Evolutionary conservation across 2,113 vertebrate species (phyloP), one percentile per base, ranked within the genome.

Genomic region (Mobula hypostoma): DNA sequence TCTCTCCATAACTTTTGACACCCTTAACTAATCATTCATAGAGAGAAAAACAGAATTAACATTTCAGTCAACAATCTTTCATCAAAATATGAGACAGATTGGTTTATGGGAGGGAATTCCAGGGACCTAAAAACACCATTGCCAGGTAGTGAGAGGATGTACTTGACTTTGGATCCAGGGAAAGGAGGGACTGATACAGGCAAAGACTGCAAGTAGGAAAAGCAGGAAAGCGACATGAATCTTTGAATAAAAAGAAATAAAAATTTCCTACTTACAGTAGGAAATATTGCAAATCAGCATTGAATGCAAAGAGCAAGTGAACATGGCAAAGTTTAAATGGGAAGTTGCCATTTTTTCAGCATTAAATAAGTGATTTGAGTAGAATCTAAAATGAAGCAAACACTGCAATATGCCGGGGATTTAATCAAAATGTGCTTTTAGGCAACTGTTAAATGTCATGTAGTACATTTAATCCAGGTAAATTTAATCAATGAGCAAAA

Each of bases 401-500:
- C 29, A 24, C 56, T 66, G 2, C 6, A 90, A 66, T 63, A n/a
- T 90, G 61, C 58, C 17, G 85, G 29, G 91, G 19, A 74, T 74
- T 74, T 93, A 72, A 93, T 72, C 91, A 93, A 93, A 36, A 93
- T 93, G 12, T 48, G 27, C 68, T 11, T 93, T 93, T 72, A 56
- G 9, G 24, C 27, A 36, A 74, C 24, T 74, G 66, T 72, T 74
- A 93, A 93, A 93, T 93, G 68, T 40, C 36, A 93, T 76, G 91
- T 93, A 27, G 19, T 93, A 24, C 36, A 74, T 56, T 74, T 93
- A 48, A 93, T 56, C 66, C 36, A 93, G 70, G 91, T 56, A 93
- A 74, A 74, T 93, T 74, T 48, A 93, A 93, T 74, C 70, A 74
- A 93, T 74, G 90, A 93, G 32, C 90, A 93, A 93, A 93, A 70